These are phyloP conservation scores for Hypocryptadius cinnamomeus DNA, from an alignment of 2,113 vertebrate species.

Conservation along the genomic window DNA sequence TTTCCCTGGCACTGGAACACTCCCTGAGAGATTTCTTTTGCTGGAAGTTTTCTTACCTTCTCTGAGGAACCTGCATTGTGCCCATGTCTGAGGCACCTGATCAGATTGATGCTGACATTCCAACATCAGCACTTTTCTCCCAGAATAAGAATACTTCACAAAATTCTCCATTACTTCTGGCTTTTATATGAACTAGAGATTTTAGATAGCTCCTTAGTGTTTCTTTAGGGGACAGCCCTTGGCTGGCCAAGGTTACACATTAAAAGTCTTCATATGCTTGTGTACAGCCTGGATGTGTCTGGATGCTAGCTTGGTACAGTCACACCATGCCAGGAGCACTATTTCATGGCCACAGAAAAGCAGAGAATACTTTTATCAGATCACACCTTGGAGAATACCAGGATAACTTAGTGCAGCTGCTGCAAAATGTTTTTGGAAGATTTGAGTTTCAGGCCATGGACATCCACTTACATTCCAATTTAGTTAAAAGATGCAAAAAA, in stretches of 20 bases:
- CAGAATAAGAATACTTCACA: neutral
- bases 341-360: neutral
- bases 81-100: neutral
- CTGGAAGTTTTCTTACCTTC: neutral
- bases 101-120: accelerated
- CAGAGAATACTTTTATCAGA: neutral
- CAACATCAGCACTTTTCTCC: neutral
- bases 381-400: neutral
- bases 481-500: neutral
- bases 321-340: neutral
- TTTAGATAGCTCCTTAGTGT: neutral
- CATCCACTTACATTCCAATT: neutral
- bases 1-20: neutral
- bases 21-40: neutral
- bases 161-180: neutral
- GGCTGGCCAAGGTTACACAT: neutral
- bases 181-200: neutral
- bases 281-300: neutral
- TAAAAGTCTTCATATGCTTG: neutral
- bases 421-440: neutral
- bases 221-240: neutral
- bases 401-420: neutral
- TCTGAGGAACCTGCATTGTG: neutral
- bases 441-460: neutral
- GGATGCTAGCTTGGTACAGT: neutral